These are phyloP conservation scores for Microcebus tavaratra DNA, from an alignment of 2,113 vertebrate genomes.

Conservation along the genomic window DNA sequence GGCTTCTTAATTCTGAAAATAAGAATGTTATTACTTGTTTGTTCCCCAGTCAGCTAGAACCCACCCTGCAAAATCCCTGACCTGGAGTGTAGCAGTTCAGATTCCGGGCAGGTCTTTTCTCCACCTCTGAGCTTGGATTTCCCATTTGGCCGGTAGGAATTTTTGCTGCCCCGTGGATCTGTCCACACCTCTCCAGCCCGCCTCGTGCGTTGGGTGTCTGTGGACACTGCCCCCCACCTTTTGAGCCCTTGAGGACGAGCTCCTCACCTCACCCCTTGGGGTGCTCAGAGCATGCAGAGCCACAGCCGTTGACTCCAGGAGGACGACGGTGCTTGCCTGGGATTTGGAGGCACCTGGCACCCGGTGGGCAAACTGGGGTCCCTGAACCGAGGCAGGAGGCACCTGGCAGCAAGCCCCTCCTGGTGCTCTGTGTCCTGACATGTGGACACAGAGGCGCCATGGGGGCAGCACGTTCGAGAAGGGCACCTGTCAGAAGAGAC, in stretches of 20 bases:
- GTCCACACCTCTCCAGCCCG: rapidly evolving
- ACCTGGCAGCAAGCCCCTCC: background rate
- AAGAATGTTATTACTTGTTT: rapidly evolving
- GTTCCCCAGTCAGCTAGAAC: background rate
- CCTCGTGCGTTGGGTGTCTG: rapidly evolving
- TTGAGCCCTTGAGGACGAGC: background rate
- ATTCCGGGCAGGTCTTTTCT: background rate
- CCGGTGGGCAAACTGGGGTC: background rate
- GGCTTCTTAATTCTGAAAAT: background rate
- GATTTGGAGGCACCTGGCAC: background rate
- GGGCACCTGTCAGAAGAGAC: background rate
- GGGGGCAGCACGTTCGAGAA: background rate
- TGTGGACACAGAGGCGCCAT: background rate
- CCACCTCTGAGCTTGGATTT: background rate
- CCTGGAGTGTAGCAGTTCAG: rapidly evolving
- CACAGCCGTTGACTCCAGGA: background rate
- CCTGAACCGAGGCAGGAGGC: background rate
- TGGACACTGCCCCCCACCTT: background rate
- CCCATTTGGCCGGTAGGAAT: background rate
- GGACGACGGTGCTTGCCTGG: background rate
- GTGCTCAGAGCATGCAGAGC: background rate
- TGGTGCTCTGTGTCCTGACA: background rate
- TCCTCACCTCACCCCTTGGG: background rate
- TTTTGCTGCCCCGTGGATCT: too few relatives aligned
- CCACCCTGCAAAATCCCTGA: rapidly evolving